Base-by-base conservation (phyloP, 2,888 invertebrate genomes). In the Temnothorax ravouxi region DNA sequence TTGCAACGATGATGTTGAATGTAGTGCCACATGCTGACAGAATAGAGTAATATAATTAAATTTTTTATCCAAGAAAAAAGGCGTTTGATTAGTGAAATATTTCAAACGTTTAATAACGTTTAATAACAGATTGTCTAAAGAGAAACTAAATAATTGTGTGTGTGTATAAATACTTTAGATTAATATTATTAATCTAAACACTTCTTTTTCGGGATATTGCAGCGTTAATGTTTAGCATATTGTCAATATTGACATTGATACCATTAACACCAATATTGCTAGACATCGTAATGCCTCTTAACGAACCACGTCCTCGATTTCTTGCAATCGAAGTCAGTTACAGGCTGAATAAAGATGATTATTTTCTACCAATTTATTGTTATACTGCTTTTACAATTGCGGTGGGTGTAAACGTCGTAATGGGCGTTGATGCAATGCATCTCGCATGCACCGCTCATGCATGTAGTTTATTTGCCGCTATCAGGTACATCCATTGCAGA, bases 231-330 rank as follows among this genome's bases (percentile, higher is more conserved):
- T 76, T 3, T 38, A 15, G 6, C 6, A 2, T 25, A 62, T 18
- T 38, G 38, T 38, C 5, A 50, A 34, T 29, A 11, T 3, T 76
- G n/a, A 0, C 9, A 9, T 0, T 18, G 5, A 0, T 38, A 21
- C 75, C 75, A 15, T 38, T 76, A 38, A 76, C 18, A 62, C 75
- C 75, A n/a, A 9, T 62, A 9, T 25, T 76, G 21, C 15, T 76
- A 18, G 75, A 76, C 15, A 38, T 38, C 5, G 8, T 64, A 4
- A 15, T 38, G 15, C 62, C 75, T 15, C 75, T 76, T 38, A 76
- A 76, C 15, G 50, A 52, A 34, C 2, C 75, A 38, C 75, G 75
- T 50, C 18, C 62, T 11, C 75, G 75, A 76, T 38, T 52, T 11
- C 29, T 76, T 38, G 62, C 50, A 5, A 1, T 62, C 1, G 62